Base-by-base conservation (phyloP, 2,113 vertebrate genomes). In the Eulemur rufifrons region DNA sequence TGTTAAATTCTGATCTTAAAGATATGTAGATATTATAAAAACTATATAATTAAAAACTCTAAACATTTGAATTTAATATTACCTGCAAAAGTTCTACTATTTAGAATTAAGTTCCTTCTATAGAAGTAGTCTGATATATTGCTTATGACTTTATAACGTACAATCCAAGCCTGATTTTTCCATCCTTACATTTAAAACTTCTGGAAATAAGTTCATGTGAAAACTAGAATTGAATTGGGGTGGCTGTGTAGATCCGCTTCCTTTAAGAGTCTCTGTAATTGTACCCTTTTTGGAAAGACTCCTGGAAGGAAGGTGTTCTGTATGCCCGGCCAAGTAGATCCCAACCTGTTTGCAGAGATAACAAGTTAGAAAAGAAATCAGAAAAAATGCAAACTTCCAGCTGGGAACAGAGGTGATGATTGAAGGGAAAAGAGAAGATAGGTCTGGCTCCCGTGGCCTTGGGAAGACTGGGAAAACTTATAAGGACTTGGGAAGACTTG, bases 1-100 rank as follows among this genome's bases (percentile, higher is more conserved):
- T 73, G 18, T 81, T 64, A 92, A 64, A 23, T 81, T 86, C 64
- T 91, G n/a, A 86, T 81, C 56, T 80, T 91, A 73, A 78, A 80
- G 29, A 52, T 68, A 76, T 5, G 37, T 68, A 69, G 42, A 61
- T 89, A 56, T 13, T 86, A 47, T 68, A 45, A 89, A 77, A 59
- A 84, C 87, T 10, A 50, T 32, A 37, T 52, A 84, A 54, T 78
- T 77, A 52, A 83, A 77, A 84, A 32, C n/a, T 39, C 39, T 54
- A 45, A 89, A 50, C 63, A 17, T 69, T 88, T 89, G 61, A 76
- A 45, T 47, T 63, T 52, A 17, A 45, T 69, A 52, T 84, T 39
- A 76, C 50, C 21, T 54, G 42, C 42, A 86, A 29, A 74, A 63
- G 21, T 52, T 82, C 27, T 34, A 42, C 78, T 68, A 61, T 83